These are phyloP conservation scores for Gymnothorax reevesii DNA, from an alignment of 2,797 vertebrate species.

Conservation along the genomic window DNA sequence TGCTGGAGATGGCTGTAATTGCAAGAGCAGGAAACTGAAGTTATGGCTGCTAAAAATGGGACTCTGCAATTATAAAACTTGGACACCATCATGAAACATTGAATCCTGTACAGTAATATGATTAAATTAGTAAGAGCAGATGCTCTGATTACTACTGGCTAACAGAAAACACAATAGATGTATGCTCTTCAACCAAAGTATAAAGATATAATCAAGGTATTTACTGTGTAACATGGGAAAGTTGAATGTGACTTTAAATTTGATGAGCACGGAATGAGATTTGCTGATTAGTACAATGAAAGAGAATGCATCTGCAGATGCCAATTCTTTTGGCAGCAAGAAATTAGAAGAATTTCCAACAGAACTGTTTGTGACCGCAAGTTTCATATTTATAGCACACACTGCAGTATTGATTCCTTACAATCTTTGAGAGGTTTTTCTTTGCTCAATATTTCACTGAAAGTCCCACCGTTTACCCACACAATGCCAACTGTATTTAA, in stretches of 20 bases:
- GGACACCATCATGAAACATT: too few relatives aligned
- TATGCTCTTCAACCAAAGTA: constrained; percentile 34
- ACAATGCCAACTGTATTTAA: too few relatives aligned
- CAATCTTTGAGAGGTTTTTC: too few relatives aligned
- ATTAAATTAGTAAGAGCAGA: not conserved
- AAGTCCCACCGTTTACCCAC: too few relatives aligned
- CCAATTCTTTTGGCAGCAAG: not conserved
- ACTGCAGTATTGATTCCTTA: not conserved
- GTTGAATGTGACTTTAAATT: not conserved
- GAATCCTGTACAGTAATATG: too few relatives aligned
- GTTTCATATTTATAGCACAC: not conserved
- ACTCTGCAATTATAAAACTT: too few relatives aligned
- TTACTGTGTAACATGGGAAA: not conserved
- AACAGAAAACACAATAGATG: constrained; percentile 58
- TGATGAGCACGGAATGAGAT: too few relatives aligned
- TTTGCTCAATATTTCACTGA: too few relatives aligned
- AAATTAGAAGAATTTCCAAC: not conserved
- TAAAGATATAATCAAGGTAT: not conserved
- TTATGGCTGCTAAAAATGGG: too few relatives aligned
- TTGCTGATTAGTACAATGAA: not conserved
- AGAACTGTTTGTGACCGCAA: not conserved
- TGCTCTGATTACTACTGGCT: not conserved
- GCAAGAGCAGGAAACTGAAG: not conserved
- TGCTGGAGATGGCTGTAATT: not conserved
- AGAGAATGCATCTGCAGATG: not conserved